Base-by-base conservation (phyloP, 2,113 vertebrate species). In the Hoplias malabaricus region DNA sequence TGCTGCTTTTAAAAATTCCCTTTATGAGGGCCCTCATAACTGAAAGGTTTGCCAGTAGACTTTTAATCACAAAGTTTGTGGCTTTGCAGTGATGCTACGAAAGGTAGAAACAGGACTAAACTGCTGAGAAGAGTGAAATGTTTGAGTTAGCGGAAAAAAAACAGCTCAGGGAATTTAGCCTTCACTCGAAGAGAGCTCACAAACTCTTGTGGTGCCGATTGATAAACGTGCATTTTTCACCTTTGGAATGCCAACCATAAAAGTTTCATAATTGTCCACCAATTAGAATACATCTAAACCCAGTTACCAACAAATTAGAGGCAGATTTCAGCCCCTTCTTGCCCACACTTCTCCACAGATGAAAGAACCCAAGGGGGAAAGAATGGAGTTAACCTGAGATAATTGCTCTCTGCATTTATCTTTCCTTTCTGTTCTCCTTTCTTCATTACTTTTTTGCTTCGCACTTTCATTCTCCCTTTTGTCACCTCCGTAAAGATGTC, bases 241-340 rank as follows among this genome's bases (percentile, higher is more conserved):
- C 53, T 34, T 79, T 79, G 70, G 80, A 84, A 86, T 73, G 46
- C 38, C 46, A 69, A 14, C 27, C 42, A 68, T 74, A 66, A 77
- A 83, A 69, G 78, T 69, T 33, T 78, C 74, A 80, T 53, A 82
- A 79, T 68, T 11, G 36, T 31, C 42, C 27, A 73, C 54, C 62
- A 82, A 84, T 77, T 83, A 85, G 48, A 25, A 59, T 16, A 73
- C 36, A 76, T 82, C 46, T 74, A 59, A 77, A 38, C 23, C 62
- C 31, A 34, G 31, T 77, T 65, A 53, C 78, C 31, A 42, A 38
- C 71, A 68, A 70, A 82, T 80, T 77, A 83, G 42, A 40, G 38
- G 21, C 61, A 67, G 5, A 68, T 69, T 68, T 69, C 33, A 67
- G 53, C 57, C 27, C 7, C 9, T 40, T 69, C 46, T 43, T 62